Base-by-base conservation (phyloP, 2,797 vertebrate species). In the Oceanodroma leucorhoa region DNA sequence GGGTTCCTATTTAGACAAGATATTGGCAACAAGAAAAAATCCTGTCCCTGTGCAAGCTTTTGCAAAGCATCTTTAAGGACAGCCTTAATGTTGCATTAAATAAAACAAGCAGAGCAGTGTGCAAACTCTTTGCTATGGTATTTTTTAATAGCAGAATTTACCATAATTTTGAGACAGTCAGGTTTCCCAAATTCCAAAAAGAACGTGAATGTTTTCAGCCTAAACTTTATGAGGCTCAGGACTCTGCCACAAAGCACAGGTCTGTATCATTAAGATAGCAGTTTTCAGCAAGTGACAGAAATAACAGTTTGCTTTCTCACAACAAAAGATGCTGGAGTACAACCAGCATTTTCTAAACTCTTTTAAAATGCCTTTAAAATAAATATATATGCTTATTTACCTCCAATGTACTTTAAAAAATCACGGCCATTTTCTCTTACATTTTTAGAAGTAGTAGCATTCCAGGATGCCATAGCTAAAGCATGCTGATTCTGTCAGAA, bases 401-500 rank as follows among this genome's bases (percentile, higher is more conserved):
- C n/a, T 78, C 46, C 60, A 66, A 6, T 19, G 4, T 51, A 70
- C 9, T 75, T 14, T 46, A 50, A 61, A 79, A 77, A 72, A 34
- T 41, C 3, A 41, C 46, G 38, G 10, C 24, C 9, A 21, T 93
- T 73, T 84, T 79, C 36, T 51, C 41, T 61, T 40, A 51, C 11
- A 43, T 83, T 88, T 90, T 90, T 30, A 90, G 75, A 60, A 91
- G 21, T 29, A 61, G 46, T 36, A 60, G 30, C 70, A 43, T 90
- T 93, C 45, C 45, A 71, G 65, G 22, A 51, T 77, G 48, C 75
- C 30, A 29, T 51, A 34, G 60, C 45, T 43, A 27, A 93, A 92
- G 43, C 53, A 87, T 64, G 54, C 53, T 89, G 67, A 80, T 65
- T 57, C 81, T 95, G 86, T 93, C 93, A 94, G 48, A 89, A 95